Evolutionary conservation across 2,797 vertebrate species (phyloP).

Genomic region (Chaetophractus vellerosus): DNA sequence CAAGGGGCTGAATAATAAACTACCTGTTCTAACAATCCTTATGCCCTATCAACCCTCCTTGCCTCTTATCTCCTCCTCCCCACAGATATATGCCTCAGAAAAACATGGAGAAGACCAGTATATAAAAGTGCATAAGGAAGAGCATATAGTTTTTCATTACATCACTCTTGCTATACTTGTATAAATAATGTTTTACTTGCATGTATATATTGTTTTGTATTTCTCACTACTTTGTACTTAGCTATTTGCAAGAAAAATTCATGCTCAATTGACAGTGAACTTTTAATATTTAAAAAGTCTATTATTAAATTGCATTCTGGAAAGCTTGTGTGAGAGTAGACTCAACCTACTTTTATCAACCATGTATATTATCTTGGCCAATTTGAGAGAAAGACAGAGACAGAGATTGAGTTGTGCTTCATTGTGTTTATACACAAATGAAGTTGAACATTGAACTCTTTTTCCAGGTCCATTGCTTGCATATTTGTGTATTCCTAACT

Average conservation of each 20-base stretch:
- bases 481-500: conserved; percentile 2
- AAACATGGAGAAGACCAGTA: not conserved
- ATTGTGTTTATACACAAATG: not conserved
- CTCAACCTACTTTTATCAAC: not conserved
- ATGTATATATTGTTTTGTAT: not conserved
- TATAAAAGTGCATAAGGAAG: not conserved
- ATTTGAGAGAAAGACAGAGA: not conserved
- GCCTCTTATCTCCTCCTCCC: not conserved
- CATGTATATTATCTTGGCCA: not conserved
- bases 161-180: not conserved
- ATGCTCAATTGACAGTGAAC: not conserved
- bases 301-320: not conserved
- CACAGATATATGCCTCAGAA: not conserved
- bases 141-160: not conserved
- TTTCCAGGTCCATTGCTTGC: not conserved
- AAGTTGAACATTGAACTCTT: not conserved
- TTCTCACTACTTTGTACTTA: not conserved
- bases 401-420: not conserved
- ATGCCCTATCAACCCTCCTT: not conserved
- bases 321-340: not conserved
- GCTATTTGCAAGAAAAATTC: not conserved
- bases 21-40: not conserved
- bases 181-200: not conserved
- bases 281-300: not conserved
- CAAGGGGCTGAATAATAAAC: not conserved